Evolutionary conservation across 2,888 invertebrate genomes (phyloP), one percentile per base, ranked within the genome.

Genomic region (Lasioglossum oenotherae): DNA sequence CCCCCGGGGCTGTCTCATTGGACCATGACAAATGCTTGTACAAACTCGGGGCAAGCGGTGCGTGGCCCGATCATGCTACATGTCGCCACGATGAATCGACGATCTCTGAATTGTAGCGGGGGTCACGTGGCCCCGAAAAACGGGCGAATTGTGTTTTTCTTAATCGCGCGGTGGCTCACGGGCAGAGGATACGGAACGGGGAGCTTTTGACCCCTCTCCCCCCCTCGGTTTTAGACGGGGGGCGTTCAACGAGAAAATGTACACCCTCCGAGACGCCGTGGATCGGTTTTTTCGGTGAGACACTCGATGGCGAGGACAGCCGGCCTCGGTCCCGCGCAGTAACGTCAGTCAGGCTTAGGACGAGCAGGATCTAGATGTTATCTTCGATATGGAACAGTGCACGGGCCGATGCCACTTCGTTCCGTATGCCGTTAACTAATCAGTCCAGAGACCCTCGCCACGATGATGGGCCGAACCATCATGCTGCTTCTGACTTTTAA

Each of bases 271-370:
- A 74, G 88, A 64, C 64, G 31, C 31, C 16, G 31, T 5, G 16
- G 64, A 60, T 81, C 77, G 78, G 67, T 80, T 76, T 82, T 80
- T 23, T 41, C 71, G 69, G 87, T 53, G 90, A 85, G 82, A 80
- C 77, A 80, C 87, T 90, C 85, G 91, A 90, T 74, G 87, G 81
- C 89, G 86, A 89, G 91, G 92, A 92, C 90, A 92, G 86, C 87
- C 90, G 87, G 81, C 90, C 71, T 92, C 77, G 90, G 92, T 91
- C 89, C 89, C 90, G 92, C 86, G 93, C 92, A 92, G 91, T 93
- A 94, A 93, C 92, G 94, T 95, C 95, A 94, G 87, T 95, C 94
- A 94, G 92, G 93, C 93, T 95, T 94, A 94, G 90, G 81, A 80
- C 87, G 81, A 87, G 85, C 79, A 41, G 91, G 93, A 93, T 93